Evolutionary conservation across 2,113 vertebrate genomes (phyloP).

Genomic region (Chloropsis hardwickii): DNA sequence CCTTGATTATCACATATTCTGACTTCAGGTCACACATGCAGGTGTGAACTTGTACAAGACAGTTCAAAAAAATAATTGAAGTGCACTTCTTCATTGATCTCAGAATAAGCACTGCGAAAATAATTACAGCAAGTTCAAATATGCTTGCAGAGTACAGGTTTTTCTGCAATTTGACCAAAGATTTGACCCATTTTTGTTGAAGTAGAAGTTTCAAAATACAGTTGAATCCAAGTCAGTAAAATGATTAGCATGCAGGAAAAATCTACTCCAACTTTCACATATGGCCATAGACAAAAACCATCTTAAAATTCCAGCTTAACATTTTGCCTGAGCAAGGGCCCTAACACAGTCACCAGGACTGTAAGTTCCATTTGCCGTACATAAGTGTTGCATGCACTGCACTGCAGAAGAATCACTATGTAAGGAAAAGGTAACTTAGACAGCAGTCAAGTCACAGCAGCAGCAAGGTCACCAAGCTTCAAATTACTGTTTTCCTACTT

Average conservation of each 20-base stretch:
- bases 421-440: background rate
- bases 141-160: background rate
- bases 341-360: background rate
- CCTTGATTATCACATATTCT: background rate
- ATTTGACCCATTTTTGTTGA: background rate
- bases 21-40: background rate
- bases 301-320: background rate
- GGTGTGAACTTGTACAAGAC: conserved; percentile 8
- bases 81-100: background rate
- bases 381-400: background rate
- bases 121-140: background rate
- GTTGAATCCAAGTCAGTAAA: background rate
- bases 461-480: background rate
- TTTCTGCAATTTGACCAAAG: background rate
- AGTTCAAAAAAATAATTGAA: conserved; percentile 19
- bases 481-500: background rate
- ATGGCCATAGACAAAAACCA: background rate
- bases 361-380: background rate
- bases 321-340: background rate
- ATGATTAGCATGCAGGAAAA: background rate
- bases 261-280: background rate
- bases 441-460: background rate
- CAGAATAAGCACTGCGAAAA: background rate
- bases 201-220: background rate
- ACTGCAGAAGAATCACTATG: background rate